Percentiles rank a stretch among this genome's conserved stretches.
Evolutionary conservation across 2,797 vertebrate genomes (phyloP).

Genomic region (Artibeus lituratus): DNA sequence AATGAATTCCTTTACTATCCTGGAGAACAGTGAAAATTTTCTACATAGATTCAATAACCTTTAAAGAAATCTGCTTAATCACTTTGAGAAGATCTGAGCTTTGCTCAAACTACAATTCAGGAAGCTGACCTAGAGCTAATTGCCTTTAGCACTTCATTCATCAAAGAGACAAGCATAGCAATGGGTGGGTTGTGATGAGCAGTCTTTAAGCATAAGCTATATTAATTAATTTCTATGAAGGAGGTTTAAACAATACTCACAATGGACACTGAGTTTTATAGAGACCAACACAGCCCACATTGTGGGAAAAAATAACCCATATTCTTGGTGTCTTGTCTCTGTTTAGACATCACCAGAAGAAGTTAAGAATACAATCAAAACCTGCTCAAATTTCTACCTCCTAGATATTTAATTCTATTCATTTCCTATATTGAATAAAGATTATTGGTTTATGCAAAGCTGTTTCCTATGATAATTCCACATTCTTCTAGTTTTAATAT

Average conservation of each 20-base stretch:
- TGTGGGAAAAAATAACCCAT: not conserved
- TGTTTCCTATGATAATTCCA: not conserved
- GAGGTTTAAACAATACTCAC: not conserved
- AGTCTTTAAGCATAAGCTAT: slow-evolving; percentile 71
- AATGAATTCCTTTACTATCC: slow-evolving; percentile 34
- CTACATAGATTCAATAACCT: slow-evolving; percentile 61
- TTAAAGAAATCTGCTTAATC: slow-evolving; percentile 58
- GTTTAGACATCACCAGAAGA: not conserved
- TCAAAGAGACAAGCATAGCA: slow-evolving; percentile 76
- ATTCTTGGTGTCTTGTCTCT: not conserved
- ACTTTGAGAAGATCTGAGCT: slow-evolving; percentile 53
- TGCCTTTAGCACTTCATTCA: slow-evolving; percentile 77
- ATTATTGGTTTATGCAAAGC: not conserved
- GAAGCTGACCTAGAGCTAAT: slow-evolving; percentile 76
- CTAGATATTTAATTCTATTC: not conserved
- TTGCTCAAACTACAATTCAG: slow-evolving; percentile 70
- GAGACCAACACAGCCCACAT: not conserved
- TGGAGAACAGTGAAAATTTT: slow-evolving; percentile 26
- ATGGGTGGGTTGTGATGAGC: slow-evolving; percentile 63
- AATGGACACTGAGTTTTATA: not conserved
- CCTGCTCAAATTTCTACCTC: not conserved
- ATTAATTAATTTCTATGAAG: slow-evolving; percentile 76
- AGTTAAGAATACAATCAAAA: not conserved
- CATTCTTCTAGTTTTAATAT: not conserved
- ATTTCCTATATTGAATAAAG: slow-evolving; percentile 15